Conservation (phyloP, 2,888 invertebrate species). For the Oscheius onirici region DNA sequence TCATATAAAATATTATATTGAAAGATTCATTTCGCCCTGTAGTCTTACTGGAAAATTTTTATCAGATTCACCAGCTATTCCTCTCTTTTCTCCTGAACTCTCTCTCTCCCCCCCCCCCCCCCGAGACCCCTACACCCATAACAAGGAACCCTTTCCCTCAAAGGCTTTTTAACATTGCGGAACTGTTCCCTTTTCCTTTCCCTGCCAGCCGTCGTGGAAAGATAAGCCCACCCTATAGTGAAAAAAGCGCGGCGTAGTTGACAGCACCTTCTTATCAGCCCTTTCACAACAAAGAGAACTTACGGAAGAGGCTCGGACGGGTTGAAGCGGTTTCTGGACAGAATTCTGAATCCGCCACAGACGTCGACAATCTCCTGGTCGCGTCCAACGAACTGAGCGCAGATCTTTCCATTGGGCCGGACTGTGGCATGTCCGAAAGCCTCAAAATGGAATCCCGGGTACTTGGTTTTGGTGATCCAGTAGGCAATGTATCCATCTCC, state of each 20-base stretch:
- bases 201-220: no score
- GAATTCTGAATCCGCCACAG: conserved; percentile 61
- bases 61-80: no score
- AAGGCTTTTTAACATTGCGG: not conserved
- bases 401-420: conserved; percentile 36
- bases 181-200: not conserved
- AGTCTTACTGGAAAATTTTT: no score
- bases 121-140: no score
- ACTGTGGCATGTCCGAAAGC: conserved; percentile 58
- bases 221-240: not conserved
- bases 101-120: no score
- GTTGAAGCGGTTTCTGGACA: conserved; percentile 41
- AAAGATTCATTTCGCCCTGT: no score
- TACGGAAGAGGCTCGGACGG: conserved; percentile 44
- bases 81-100: no score
- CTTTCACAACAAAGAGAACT: conserved; percentile 13
- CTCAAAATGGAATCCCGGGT: conserved; percentile 51
- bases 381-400: conserved; percentile 56
- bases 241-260: not conserved
- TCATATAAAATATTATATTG: no score
- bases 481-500: conserved; percentile 51
- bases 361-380: conserved; percentile 48
- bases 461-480: conserved; percentile 56
- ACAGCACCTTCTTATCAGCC: not conserved
- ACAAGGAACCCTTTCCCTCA: not conserved